Percentiles rank a stretch among this genome's conserved stretches.
These are phyloP conservation scores for Acestrorhynchus altus DNA, from an alignment of 2,797 vertebrate genomes.

Conservation along the genomic window DNA sequence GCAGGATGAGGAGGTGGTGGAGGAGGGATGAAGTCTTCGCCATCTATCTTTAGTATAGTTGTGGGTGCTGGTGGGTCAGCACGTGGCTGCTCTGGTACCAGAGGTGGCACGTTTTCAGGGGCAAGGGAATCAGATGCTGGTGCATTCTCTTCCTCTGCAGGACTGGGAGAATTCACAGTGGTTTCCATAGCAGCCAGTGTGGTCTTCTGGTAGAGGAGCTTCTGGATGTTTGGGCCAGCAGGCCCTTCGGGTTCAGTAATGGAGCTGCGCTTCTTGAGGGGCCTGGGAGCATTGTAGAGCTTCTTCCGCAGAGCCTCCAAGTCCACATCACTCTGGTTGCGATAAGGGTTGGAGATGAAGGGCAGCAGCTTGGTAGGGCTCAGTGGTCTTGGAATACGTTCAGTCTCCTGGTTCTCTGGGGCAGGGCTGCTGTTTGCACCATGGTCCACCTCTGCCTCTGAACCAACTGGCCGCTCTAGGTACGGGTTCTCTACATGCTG, in stretches of 20 bases:
- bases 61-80: conserved; percentile 55
- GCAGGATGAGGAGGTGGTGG: conserved; percentile 79
- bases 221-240: conserved; percentile 95
- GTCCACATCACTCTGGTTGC: conserved; percentile 94
- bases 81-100: conserved; percentile 36
- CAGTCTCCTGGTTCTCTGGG: conserved; percentile 79
- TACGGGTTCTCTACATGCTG: conserved; percentile 78
- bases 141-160: conserved; percentile 69
- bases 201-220: conserved; percentile 96
- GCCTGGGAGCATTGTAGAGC: conserved; percentile 90
- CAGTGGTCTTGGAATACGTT: conserved; percentile 91
- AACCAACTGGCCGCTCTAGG: conserved; percentile 72
- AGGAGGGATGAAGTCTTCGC: conserved; percentile 74
- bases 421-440: conserved; percentile 60
- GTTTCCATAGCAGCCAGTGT: conserved; percentile 95
- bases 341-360: conserved; percentile 93
- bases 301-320: conserved; percentile 93
- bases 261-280: conserved; percentile 96
- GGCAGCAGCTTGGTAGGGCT: conserved; percentile 97
- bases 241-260: conserved; percentile 97
- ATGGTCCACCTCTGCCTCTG: conserved; percentile 64
- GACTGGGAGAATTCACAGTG: conserved; percentile 75
- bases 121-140: conserved; percentile 55
- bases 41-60: conserved; percentile 41
- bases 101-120: conserved; percentile 60